Percentiles rank a stretch among this genome's conserved stretches.
phyloP scores from a whole-genome alignment of 2,113 vertebrate genomes.

The Malurus cyaneus region DNA sequence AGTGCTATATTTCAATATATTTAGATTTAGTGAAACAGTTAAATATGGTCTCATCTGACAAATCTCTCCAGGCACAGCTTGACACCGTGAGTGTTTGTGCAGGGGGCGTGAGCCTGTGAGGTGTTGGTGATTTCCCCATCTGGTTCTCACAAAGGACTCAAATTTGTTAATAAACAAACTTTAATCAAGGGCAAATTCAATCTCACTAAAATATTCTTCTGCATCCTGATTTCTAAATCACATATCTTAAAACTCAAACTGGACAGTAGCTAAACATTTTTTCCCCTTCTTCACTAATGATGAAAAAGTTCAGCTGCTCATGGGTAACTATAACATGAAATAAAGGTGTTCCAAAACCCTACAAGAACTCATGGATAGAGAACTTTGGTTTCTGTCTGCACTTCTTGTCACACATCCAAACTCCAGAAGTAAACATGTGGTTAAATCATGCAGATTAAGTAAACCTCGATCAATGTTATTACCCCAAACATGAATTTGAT shows the following conservation, averaged over 20 bases:
- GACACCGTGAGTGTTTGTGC: neutral
- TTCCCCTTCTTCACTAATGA: neutral
- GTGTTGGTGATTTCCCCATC: neutral
- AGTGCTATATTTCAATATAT: neutral
- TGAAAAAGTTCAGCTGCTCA: neutral
- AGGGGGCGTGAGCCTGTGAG: accelerated
- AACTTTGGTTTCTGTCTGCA: neutral
- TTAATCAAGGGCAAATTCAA: neutral
- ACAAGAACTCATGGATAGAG: neutral
- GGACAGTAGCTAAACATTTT: neutral
- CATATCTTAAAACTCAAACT: neutral
- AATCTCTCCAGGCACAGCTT: neutral
- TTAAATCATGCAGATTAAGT: neutral
- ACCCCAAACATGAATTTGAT: neutral
- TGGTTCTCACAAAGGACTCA: neutral
- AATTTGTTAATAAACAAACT: neutral
- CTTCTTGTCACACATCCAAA: neutral
- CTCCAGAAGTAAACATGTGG: neutral
- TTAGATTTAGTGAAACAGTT: neutral
- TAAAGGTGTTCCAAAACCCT: neutral
- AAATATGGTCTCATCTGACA: neutral
- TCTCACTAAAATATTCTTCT: neutral
- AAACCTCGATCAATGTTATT: neutral
- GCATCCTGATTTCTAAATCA: neutral
- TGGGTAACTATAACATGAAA: neutral